Base-by-base conservation (phyloP, 2,888 invertebrate genomes). In the Agrochola litura region DNA sequence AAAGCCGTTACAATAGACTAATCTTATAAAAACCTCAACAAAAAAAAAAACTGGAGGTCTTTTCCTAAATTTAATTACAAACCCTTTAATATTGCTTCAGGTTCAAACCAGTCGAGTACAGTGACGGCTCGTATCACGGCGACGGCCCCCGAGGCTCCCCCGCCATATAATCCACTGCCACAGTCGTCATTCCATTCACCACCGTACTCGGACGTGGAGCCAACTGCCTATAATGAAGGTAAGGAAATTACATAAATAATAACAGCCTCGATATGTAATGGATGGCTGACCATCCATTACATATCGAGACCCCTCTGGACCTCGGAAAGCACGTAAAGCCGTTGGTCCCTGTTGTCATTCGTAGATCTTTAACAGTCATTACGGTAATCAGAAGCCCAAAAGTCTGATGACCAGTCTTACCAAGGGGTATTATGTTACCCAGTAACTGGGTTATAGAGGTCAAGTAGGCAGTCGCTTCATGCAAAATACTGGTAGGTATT, bases 81-180 rank as follows among this genome's bases (percentile, higher is more conserved):
- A 52, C 14, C 25, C 16, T 43, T 43, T 52, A 14, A 25, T 68
- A 41, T 83, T 71, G n/a, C 9, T 66, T 66, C 75, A 84, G 84
- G 78, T 82, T 84, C 84, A n/a, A 76, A 63, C 63, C 84, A 72
- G 76, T 81, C 85, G 16, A 81, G 82, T 37, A 84, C 70, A 22
- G 77, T 86, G 73, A 82, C 83, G 16, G 87, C 82, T 52, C 72
- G 60, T 1, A 83, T 86, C 46, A 85, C 83, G 6, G 82, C 92
- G 37, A 90, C 89, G 43, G 93, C 94, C 63, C 93, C 94, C 12
- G 93, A 88, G n/a, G 80, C 92, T n/a, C 95, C 95, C 43, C 95
- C 95, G 82, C 93, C 95, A 1, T 95, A 95, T 90, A 87, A 92
- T 74, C 87, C 91, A 56, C 87, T 90, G 81, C 90, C 91, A 68